These are phyloP conservation scores for Psix sp. DNA, from an alignment of 1,140 invertebrate genomes.

Conservation along the genomic window DNA sequence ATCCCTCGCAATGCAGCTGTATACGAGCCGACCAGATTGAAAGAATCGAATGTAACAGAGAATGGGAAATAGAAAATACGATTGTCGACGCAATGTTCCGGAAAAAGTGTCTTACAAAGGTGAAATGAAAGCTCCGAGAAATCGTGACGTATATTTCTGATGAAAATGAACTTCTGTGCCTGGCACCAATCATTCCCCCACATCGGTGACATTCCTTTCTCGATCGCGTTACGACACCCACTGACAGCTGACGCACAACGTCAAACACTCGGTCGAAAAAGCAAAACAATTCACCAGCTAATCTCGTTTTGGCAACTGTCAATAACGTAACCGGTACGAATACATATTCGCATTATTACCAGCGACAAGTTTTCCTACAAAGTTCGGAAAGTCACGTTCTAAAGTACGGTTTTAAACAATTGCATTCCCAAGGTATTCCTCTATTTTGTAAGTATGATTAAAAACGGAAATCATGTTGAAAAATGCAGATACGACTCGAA, in stretches of 20 bases:
- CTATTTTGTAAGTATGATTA: too few species aligned
- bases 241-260: constrained; percentile 45
- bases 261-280: constrained; percentile 39
- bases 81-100: constrained; percentile 73
- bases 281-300: constrained; percentile 39
- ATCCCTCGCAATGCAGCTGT: constrained; percentile 63
- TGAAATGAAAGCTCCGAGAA: constrained; percentile 60
- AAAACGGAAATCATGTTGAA: too few species aligned
- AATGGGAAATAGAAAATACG: constrained; percentile 71
- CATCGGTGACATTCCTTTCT: constrained; percentile 44
- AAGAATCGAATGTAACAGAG: constrained; percentile 68
- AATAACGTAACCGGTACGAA: constrained; percentile 8
- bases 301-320: constrained; percentile 38
- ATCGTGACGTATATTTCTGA: constrained; percentile 58
- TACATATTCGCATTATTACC: too few species aligned
- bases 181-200: constrained; percentile 56
- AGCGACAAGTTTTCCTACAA: too few species aligned
- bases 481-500: too few species aligned
- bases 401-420: too few species aligned
- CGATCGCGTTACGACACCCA: constrained; percentile 33
- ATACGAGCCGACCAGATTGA: constrained; percentile 71
- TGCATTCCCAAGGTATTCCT: too few species aligned
- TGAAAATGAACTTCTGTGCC: constrained; percentile 58
- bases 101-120: constrained; percentile 73
- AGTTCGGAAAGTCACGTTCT: neutral